phyloP scores from a whole-genome alignment of 2,113 vertebrate species.

The Passer montanus region DNA sequence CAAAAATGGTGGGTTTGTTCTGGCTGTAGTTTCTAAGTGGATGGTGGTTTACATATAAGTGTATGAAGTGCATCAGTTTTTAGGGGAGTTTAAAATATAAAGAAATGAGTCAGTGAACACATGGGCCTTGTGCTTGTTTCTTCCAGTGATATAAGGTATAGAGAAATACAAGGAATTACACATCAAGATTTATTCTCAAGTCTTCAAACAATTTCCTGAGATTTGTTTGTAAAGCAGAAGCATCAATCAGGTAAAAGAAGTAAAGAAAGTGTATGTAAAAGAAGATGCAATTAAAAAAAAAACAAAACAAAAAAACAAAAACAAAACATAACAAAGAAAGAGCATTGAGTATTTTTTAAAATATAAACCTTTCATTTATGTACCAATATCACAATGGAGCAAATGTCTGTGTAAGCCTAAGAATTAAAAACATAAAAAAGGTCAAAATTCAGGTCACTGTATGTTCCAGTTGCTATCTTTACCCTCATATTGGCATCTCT shows the following conservation, averaged over 20 bases:
- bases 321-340: not conserved
- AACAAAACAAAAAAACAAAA: too few relatives aligned
- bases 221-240: not conserved
- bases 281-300: not conserved
- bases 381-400: too few relatives aligned
- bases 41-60: not conserved
- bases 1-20: not conserved
- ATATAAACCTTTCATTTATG: not conserved
- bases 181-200: not conserved
- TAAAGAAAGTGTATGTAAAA: not conserved
- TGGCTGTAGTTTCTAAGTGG: not conserved
- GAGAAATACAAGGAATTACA: not conserved
- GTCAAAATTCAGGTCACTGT: not conserved
- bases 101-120: not conserved
- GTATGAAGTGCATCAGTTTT: not conserved
- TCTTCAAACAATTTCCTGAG: not conserved
- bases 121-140: not conserved
- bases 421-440: not conserved
- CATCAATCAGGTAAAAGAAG: not conserved
- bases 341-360: fast-evolving
- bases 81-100: not conserved
- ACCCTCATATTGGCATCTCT: not conserved
- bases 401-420: not conserved
- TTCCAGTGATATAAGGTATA: not conserved
- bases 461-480: not conserved